These are phyloP conservation scores for Erinaceus europaeus DNA, from an alignment of 2,113 vertebrate genomes.

Conservation along the genomic window DNA sequence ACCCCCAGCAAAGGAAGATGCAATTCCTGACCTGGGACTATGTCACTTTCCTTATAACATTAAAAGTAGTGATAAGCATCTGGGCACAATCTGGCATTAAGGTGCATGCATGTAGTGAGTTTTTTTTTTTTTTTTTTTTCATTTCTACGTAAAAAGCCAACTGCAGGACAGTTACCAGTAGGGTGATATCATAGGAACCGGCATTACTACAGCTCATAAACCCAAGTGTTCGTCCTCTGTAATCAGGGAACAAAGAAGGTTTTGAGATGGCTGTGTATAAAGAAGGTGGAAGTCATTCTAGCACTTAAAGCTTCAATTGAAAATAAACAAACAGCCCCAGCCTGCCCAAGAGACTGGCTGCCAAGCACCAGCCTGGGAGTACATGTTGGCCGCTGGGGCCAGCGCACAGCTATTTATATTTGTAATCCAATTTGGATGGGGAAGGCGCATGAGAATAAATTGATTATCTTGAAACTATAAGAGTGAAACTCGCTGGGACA, in stretches of 20 bases:
- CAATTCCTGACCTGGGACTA: background rate
- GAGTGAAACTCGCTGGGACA: slow-evolving; percentile 47
- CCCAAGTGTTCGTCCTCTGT: background rate
- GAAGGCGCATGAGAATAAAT: slow-evolving; percentile 54
- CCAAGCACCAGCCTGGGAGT: background rate
- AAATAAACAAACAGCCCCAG: slow-evolving; percentile 55
- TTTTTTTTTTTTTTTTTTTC: too few relatives aligned
- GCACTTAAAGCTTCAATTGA: slow-evolving; percentile 41
- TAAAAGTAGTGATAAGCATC: background rate
- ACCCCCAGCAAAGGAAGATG: background rate
- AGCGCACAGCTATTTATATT: slow-evolving; percentile 19
- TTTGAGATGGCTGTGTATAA: slow-evolving; percentile 5
- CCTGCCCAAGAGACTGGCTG: background rate
- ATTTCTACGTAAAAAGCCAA: too few relatives aligned
- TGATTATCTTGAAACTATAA: slow-evolving; percentile 66
- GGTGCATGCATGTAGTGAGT: background rate
- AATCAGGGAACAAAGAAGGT: slow-evolving; percentile 15
- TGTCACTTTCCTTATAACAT: too few relatives aligned
- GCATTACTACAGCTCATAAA: slow-evolving; percentile 24
- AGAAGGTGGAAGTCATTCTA: slow-evolving; percentile 39
- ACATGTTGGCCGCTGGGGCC: background rate
- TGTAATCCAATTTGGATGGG: slow-evolving; percentile 50
- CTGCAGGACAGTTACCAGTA: background rate
- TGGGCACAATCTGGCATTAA: background rate
- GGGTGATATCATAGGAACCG: background rate